Percentiles rank a stretch among this genome's conserved stretches.
Evolutionary conservation across 92 coral and sea anemone genomes (phyloP).

Genomic region (Epizoanthus rinbou): DNA sequence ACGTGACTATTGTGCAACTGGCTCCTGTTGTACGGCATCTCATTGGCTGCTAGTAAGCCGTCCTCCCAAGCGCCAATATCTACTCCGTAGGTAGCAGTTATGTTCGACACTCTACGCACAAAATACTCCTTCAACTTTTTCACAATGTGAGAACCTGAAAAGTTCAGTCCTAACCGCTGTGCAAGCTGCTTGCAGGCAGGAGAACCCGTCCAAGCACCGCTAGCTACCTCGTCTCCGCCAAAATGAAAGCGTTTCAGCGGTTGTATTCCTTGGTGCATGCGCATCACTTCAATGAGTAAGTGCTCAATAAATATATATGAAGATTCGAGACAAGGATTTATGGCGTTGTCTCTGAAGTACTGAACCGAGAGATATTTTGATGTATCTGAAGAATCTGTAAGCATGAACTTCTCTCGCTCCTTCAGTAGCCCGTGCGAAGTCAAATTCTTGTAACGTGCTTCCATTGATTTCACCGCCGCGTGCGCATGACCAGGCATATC

Average conservation of each 20-base stretch:
- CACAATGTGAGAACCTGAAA: constrained; percentile 39
- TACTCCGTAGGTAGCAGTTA: constrained; percentile 58
- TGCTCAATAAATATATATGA: constrained; percentile 64
- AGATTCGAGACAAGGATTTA: constrained; percentile 80
- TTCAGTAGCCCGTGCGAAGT: constrained; percentile 33
- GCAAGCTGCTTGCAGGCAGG: constrained; percentile 65
- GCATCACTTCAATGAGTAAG: constrained; percentile 47
- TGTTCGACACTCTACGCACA: constrained; percentile 55
- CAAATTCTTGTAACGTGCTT: constrained; percentile 53
- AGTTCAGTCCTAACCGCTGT: constrained; percentile 14
- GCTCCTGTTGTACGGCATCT: constrained; percentile 41
- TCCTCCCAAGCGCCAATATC: constrained; percentile 83
- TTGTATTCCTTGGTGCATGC: constrained; percentile 62
- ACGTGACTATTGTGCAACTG: constrained; percentile 47
- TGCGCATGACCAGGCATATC: constrained; percentile 93
- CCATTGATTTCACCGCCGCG: constrained; percentile 79
- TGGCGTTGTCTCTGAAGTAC: constrained; percentile 68
- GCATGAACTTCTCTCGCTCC: constrained; percentile 56
- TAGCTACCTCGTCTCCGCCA: constrained; percentile 91
- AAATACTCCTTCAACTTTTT: constrained; percentile 68
- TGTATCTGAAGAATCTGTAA: constrained; percentile 65
- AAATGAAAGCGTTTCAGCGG: constrained; percentile 75
- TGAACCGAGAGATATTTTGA: constrained; percentile 72
- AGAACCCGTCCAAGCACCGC: constrained; percentile 85
- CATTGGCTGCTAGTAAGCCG: constrained; percentile 54